Conservation (phyloP, 1,140 invertebrate species). For the Calliphora vicina region DNA sequence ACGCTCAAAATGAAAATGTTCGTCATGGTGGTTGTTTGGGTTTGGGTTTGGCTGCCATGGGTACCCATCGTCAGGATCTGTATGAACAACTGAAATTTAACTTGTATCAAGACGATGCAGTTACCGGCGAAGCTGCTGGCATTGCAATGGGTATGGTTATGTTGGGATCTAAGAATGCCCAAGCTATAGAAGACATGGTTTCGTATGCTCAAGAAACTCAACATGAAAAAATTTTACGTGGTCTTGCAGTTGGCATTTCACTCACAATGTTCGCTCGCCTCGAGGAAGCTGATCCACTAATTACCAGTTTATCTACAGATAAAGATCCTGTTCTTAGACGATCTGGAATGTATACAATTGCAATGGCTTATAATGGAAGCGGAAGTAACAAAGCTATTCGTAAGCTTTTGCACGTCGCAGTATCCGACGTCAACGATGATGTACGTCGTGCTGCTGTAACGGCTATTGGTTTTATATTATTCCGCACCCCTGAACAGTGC, state of each 20-base stretch:
- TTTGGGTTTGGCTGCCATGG: slow-evolving; percentile 96
- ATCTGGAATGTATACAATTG: slow-evolving; percentile 97
- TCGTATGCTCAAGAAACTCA: slow-evolving; percentile 72
- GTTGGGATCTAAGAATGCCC: slow-evolving; percentile 90
- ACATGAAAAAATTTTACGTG: slow-evolving; percentile 97
- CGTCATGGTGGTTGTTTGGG: slow-evolving; percentile 97
- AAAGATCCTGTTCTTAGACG: slow-evolving; percentile 87
- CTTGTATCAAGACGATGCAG: slow-evolving; percentile 98
- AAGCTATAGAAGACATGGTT: slow-evolving; percentile 95
- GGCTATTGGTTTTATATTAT: slow-evolving; percentile 94
- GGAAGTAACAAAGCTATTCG: slow-evolving; percentile 97
- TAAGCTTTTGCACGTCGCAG: slow-evolving; percentile 94
- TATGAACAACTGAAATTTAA: slow-evolving; percentile 97
- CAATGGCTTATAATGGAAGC: slow-evolving; percentile 98
- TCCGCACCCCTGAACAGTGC: slow-evolving; percentile 95
- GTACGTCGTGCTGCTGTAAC: slow-evolving; percentile 97
- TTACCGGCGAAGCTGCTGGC: slow-evolving; percentile 97
- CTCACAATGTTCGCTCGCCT: slow-evolving; percentile 96
- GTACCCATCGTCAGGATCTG: slow-evolving; percentile 91
- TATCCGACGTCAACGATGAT: slow-evolving; percentile 98
- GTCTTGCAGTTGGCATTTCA: slow-evolving; percentile 93
- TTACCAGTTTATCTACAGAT: slow-evolving; percentile 84
- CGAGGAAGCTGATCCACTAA: slow-evolving; percentile 95
- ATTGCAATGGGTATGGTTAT: slow-evolving; percentile 95
- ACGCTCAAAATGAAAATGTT: slow-evolving; percentile 91